Percentiles rank a stretch among this genome's conserved stretches.
phyloP scores from a whole-genome alignment of 1,140 invertebrate genomes.

The Drosophila bocqueti region DNA sequence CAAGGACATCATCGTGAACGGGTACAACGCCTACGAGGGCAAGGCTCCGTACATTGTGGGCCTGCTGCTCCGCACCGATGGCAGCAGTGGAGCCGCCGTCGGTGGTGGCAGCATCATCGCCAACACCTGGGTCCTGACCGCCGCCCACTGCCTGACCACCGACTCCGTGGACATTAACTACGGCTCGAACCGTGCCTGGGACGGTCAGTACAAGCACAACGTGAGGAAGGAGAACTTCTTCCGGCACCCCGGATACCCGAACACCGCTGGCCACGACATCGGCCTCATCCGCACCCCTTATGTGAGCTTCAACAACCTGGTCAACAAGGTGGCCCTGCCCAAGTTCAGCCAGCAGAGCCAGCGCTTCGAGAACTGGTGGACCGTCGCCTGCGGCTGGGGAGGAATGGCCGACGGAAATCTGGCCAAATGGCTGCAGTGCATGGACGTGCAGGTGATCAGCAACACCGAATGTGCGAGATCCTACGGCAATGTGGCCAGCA shows the following conservation, averaged over 20 bases:
- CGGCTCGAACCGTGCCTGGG: constrained; percentile 41
- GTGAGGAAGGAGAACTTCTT: constrained; percentile 53
- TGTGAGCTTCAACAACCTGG: constrained; percentile 36
- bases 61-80: constrained; percentile 52
- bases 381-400: constrained; percentile 64
- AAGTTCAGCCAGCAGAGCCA: constrained; percentile 14
- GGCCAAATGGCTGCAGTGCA: constrained; percentile 43
- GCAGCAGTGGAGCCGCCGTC: constrained; percentile 20
- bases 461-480: constrained; percentile 12
- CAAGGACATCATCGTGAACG: constrained; percentile 60
- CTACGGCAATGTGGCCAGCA: constrained; percentile 16
- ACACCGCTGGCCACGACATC: constrained; percentile 55
- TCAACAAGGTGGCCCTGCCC: constrained; percentile 47
- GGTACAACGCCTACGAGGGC: constrained; percentile 66
- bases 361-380: constrained; percentile 43
- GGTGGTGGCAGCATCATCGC: constrained; percentile 57
- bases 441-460: constrained; percentile 39
- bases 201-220: constrained; percentile 34
- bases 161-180: constrained; percentile 75
- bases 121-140: constrained; percentile 64
- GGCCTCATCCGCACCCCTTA: constrained; percentile 58
- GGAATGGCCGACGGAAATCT: constrained; percentile 19
- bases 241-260: constrained; percentile 31
- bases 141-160: constrained; percentile 55
- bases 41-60: constrained; percentile 86